Base-by-base conservation (phyloP, 2,113 vertebrate genomes). In the Mesoclemmys tuberculata region DNA sequence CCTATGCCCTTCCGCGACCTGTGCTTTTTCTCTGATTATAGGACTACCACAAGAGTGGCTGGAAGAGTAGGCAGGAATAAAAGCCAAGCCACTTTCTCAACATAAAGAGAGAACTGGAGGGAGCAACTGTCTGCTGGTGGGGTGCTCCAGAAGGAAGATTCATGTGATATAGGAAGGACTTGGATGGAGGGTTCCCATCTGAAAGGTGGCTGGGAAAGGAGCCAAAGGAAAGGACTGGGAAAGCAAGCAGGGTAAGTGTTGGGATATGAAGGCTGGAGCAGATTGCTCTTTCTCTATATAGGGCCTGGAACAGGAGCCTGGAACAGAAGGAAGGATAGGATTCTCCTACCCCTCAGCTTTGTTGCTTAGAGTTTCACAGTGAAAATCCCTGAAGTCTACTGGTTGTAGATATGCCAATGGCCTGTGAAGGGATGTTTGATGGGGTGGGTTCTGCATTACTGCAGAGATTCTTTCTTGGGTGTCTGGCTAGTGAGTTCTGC, bases 141-240 rank as follows among this genome's bases (percentile, higher is more conserved):
- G 31, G 51, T 71, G 10, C 64, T 71, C 24, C 24, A 85, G 48
- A 54, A 49, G 7, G 71, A 90, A 71, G 74, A 1, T n/a, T 4
- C 2, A 1, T 29, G 13, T 91, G 48, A 51, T 2, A 49, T 86
- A 22, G 46, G 24, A 82, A 88, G 6, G 55, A 13, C 12, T 88
- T 88, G 52, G 19, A 38, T 13, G 0, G 0, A 1, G 2, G 9
- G 80, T 18, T 94, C 5, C 7, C 0, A 0, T 24, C 29, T 80
- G 48, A 22, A 93, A 11, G 1, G 2, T 5, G 12, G 48, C 2
- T 1, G 0, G 10, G 9, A 89, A 52, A 44, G 29, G 11, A 85
- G 2, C 1, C 82, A 38, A 19, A 64, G 80, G 41, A 81, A 51
- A 1, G 41, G 2, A 44, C 35, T 48, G 26, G 27, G 13, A 44